phyloP scores from a whole-genome alignment of 1,140 invertebrate species.

The Reticulitermes speratus region DNA sequence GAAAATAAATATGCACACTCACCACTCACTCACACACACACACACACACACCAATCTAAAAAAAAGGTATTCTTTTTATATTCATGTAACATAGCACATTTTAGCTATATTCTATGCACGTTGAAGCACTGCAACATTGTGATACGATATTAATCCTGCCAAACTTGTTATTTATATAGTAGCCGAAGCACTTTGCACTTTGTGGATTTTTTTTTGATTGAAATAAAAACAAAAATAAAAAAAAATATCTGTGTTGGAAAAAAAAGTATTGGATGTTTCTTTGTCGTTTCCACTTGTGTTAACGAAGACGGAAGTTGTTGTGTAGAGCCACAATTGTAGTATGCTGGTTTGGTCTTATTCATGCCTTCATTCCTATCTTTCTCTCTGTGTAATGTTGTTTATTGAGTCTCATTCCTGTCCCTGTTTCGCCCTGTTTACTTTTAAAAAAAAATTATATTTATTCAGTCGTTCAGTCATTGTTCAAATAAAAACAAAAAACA shows the following conservation, averaged over 20 bases:
- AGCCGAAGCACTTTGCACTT: slow-evolving; percentile 23
- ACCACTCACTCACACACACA: neutral
- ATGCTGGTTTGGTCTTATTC: neutral
- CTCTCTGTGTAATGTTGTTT: neutral
- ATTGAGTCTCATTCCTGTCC: slow-evolving; percentile 18
- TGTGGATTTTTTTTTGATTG: slow-evolving; percentile 25
- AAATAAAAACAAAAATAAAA: slow-evolving; percentile 26
- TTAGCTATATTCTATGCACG: slow-evolving; percentile 33
- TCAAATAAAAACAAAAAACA: neutral
- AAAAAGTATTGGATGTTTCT: slow-evolving; percentile 10
- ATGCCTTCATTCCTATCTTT: slow-evolving; percentile 8
- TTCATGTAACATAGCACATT: slow-evolving; percentile 32
- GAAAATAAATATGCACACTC: slow-evolving; percentile 19
- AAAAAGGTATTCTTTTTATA: slow-evolving; percentile 31
- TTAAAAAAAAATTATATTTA: neutral
- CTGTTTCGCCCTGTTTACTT: neutral
- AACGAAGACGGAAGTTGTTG: too few species aligned
- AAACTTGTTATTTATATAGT: slow-evolving; percentile 31
- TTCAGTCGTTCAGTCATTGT: neutral
- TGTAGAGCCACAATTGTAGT: slow-evolving; percentile 16
- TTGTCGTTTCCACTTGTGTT: neutral
- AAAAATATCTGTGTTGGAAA: slow-evolving; percentile 24
- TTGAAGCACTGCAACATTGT: slow-evolving; percentile 35
- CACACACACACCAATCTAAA: slow-evolving; percentile 24
- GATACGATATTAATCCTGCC: slow-evolving; percentile 34